phyloP scores from a whole-genome alignment of 1,140 invertebrate genomes.

The Drosophila parabipectinata region DNA sequence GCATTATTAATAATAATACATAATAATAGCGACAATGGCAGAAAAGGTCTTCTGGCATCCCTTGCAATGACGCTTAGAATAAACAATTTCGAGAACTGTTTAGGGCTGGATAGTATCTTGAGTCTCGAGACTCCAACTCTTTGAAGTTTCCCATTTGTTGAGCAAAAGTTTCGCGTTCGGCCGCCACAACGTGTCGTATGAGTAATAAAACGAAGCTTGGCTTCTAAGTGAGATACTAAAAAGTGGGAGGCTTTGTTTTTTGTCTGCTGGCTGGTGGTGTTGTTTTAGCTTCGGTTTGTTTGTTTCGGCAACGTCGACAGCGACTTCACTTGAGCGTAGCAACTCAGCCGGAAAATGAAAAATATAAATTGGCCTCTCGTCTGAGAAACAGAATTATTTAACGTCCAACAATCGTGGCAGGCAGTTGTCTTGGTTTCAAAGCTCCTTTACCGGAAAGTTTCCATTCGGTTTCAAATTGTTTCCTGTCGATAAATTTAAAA shows the following conservation, averaged over 20 bases:
- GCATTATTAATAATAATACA: constrained; percentile 66
- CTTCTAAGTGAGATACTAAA: constrained; percentile 52
- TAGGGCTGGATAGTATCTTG: constrained; percentile 39
- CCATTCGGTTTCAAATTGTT: constrained; percentile 20
- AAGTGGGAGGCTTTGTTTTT: constrained; percentile 55
- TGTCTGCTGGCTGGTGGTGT: not conserved
- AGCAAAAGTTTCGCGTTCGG: constrained; percentile 16
- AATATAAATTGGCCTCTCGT: constrained; percentile 80
- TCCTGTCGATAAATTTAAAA: constrained; percentile 11
- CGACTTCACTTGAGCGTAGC: constrained; percentile 60
- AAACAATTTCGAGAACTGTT: constrained; percentile 35
- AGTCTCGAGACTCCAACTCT: constrained; percentile 7
- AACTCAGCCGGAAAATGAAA: constrained; percentile 84
- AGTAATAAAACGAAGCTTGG: constrained; percentile 66
- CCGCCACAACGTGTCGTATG: constrained; percentile 60
- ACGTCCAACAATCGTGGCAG: constrained; percentile 62
- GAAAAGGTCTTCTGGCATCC: constrained; percentile 31
- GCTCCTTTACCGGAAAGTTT: constrained; percentile 7
- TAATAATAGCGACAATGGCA: constrained; percentile 41
- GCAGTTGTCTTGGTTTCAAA: constrained; percentile 59
- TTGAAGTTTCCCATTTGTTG: constrained; percentile 12
- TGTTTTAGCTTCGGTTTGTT: constrained; percentile 67
- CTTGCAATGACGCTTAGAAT: constrained; percentile 10
- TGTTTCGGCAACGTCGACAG: constrained; percentile 52
- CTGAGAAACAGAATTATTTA: constrained; percentile 83